Conservation (phyloP, 2,888 invertebrate species). For the Rhamnusium bicolor region DNA sequence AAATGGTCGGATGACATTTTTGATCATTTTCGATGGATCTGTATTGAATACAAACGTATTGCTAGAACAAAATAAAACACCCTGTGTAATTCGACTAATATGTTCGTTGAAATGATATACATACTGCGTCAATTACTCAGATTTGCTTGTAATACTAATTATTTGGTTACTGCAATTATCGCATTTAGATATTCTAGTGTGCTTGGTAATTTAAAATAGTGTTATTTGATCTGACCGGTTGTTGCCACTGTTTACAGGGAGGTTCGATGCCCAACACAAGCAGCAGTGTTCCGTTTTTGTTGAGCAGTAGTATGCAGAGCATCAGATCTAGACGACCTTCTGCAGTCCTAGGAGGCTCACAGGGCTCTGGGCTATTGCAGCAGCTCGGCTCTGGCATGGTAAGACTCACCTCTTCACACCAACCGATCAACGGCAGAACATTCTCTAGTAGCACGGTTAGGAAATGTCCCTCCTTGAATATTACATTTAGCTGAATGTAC, state of each 20-base stretch:
- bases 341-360: conserved; percentile 81
- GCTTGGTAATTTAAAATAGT: background rate
- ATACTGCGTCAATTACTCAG: background rate
- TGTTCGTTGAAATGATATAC: too few relatives aligned
- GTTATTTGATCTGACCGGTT: background rate
- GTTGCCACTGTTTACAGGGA: conserved; percentile 75
- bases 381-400: conserved; percentile 95
- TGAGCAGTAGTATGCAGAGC: conserved; percentile 85
- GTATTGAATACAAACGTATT: too few relatives aligned
- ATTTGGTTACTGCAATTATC: background rate
- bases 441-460: conserved; percentile 77
- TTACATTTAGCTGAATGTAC: conserved; percentile 77
- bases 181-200: background rate
- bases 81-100: too few relatives aligned
- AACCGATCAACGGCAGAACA: conserved; percentile 72
- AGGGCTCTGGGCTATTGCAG: conserved; percentile 82
- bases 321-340: conserved; percentile 84
- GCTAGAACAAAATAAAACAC: too few relatives aligned
- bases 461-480: conserved; percentile 85
- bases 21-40: too few relatives aligned
- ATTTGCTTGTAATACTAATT: background rate
- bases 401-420: conserved; percentile 81
- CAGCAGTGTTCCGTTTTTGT: conserved; percentile 89
- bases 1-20: too few relatives aligned
- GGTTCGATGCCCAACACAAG: conserved; percentile 93